Evolutionary conservation across 2,888 invertebrate species (phyloP).

Genomic region (Phortica magna): DNA sequence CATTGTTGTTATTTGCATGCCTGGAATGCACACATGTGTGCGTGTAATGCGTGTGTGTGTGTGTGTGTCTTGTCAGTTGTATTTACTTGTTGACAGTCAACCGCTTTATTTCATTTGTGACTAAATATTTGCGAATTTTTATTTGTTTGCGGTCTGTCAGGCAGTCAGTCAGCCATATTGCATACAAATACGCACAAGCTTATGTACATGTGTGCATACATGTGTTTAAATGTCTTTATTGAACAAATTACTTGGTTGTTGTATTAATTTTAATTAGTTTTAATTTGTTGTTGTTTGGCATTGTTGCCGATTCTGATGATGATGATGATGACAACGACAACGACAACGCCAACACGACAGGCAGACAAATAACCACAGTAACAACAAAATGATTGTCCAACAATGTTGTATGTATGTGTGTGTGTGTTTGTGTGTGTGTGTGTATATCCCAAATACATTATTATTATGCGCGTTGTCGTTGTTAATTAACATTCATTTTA

Average conservation of each 20-base stretch:
- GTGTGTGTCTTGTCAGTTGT: neutral
- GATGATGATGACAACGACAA: neutral
- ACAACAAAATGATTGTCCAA: neutral
- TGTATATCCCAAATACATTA: slow-evolving; percentile 5
- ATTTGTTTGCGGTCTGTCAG: slow-evolving; percentile 4
- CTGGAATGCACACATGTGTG: slow-evolving; percentile 34
- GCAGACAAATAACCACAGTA: neutral
- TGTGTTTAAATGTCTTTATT: slow-evolving; percentile 47
- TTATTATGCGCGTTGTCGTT: slow-evolving; percentile 43
- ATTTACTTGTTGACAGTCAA: slow-evolving; percentile 4
- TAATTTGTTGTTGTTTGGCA: slow-evolving; percentile 43
- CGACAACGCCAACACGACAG: no score
- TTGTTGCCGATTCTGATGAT: neutral
- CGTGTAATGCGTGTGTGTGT: slow-evolving; percentile 32
- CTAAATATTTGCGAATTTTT: slow-evolving; percentile 16
- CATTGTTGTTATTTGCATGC: neutral
- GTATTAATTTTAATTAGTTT: slow-evolving; percentile 66
- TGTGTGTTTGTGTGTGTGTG: neutral
- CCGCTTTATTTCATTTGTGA: slow-evolving; percentile 32
- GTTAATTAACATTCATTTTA: slow-evolving; percentile 62
- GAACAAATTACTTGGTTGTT: slow-evolving; percentile 59
- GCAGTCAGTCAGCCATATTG: neutral
- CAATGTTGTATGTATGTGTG: slow-evolving; percentile 10
- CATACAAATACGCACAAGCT: neutral
- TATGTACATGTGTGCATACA: neutral